These are phyloP conservation scores for human (Homo sapiens) DNA, from an alignment of 2,113 vertebrate genomes.

Conservation along the genomic window GRCh38 chr14:93280501-93281000, in stretches of 20 bases:
- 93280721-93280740: not conserved
- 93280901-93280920: no score
- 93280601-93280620: not conserved
- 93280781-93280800: not conserved
- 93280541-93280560: not conserved
- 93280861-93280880: no score
- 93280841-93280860: not conserved
- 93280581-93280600: not conserved
- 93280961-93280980: no score
- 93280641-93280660: not conserved
- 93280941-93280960: no score
- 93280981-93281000: no score
- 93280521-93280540: not conserved
- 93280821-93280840: slow-evolving; percentile 24
- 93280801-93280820: not conserved
- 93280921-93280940: no score
- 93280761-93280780: slow-evolving; percentile 39
- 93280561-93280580: not conserved
- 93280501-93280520: slow-evolving; percentile 7
- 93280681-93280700: not conserved
- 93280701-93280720: slow-evolving; percentile 38
- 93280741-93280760: slow-evolving; percentile 32
- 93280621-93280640: not conserved
- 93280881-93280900: no score
- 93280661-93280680: not conserved